A percentile compares a stretch with the other conserved stretches of the same genome.
These are phyloP conservation scores for Gymnocephalus cernua DNA, from an alignment of 2,113 vertebrate genomes.

Conservation along the genomic window DNA sequence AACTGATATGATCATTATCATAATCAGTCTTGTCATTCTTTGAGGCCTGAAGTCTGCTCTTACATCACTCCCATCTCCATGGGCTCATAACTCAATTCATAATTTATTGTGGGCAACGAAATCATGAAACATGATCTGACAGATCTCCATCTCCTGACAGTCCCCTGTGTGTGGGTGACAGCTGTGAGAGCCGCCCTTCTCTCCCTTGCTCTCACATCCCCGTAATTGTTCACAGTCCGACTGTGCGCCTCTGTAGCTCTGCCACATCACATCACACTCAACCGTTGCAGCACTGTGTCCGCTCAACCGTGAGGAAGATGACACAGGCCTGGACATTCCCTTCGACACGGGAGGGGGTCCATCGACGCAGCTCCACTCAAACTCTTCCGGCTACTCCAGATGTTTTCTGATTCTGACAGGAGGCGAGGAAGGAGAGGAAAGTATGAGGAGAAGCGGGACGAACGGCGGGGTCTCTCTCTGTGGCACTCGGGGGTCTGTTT, in stretches of 20 bases:
- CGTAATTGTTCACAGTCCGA: slow-evolving; percentile 75
- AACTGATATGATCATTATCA: slow-evolving; percentile 10
- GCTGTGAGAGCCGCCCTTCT: slow-evolving; percentile 74
- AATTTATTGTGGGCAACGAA: slow-evolving; percentile 62
- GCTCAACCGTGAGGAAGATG: slow-evolving; percentile 55
- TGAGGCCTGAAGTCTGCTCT: slow-evolving; percentile 9
- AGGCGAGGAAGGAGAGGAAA: slow-evolving; percentile 22
- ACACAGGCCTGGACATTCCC: slow-evolving; percentile 50
- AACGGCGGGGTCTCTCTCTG: slow-evolving; percentile 52
- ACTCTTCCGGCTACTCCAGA: slow-evolving; percentile 47
- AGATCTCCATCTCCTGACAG: slow-evolving; percentile 70
- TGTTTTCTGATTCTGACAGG: slow-evolving; percentile 71
- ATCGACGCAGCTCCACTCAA: not conserved
- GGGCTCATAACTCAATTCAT: slow-evolving; percentile 64
- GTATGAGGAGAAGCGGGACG: slow-evolving; percentile 13
- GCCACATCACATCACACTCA: slow-evolving; percentile 79
- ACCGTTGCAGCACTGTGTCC: slow-evolving; percentile 14
- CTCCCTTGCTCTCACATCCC: slow-evolving; percentile 65
- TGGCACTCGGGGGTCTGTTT: slow-evolving; percentile 62
- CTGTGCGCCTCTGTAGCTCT: slow-evolving; percentile 64
- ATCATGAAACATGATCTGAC: slow-evolving; percentile 69
- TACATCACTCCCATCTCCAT: slow-evolving; percentile 43
- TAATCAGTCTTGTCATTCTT: slow-evolving; percentile 27
- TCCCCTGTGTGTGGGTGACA: slow-evolving; percentile 70
- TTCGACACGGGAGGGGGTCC: slow-evolving; percentile 26